Percentiles rank a stretch among this genome's conserved stretches.
These are phyloP conservation scores for Epinephelus coioides DNA, from an alignment of 2,797 vertebrate genomes.

Conservation along the genomic window DNA sequence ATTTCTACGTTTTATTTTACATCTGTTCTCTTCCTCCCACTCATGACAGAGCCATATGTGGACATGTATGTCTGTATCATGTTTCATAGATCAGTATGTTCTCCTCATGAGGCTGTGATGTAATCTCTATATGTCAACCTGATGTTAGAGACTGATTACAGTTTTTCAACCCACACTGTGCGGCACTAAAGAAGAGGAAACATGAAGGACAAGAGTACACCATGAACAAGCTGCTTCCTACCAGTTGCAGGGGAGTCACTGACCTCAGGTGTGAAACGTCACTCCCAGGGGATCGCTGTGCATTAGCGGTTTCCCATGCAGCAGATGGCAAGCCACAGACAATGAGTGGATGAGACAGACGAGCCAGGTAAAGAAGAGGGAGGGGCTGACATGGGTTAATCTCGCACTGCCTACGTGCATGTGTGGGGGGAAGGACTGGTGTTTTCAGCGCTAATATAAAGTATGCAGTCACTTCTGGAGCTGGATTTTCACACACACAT, in stretches of 20 bases:
- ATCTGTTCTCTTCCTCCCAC: neutral
- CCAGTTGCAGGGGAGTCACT: slow-evolving; percentile 63
- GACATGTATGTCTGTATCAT: neutral
- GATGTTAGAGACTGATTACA: neutral
- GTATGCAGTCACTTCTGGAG: too few species aligned
- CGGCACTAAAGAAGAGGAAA: neutral
- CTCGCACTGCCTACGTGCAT: slow-evolving; percentile 24
- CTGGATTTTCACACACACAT: neutral
- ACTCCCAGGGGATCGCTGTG: slow-evolving; percentile 52
- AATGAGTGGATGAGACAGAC: slow-evolving; percentile 74
- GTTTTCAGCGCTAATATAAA: neutral
- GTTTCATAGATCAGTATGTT: neutral
- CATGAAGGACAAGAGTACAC: slow-evolving; percentile 17
- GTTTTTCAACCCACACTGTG: neutral
- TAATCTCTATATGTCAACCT: slow-evolving; percentile 12
- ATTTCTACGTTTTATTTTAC: neutral
- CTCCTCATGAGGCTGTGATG: slow-evolving; percentile 3
- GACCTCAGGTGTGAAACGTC: slow-evolving; percentile 75
- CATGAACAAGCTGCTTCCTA: slow-evolving; percentile 36
- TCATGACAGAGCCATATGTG: neutral
- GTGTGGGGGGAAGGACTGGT: neutral
- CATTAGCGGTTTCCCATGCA: slow-evolving; percentile 66
- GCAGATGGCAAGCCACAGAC: slow-evolving; percentile 76
- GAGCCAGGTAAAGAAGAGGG: slow-evolving; percentile 68
- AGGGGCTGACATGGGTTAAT: slow-evolving; percentile 57